Conservation (phyloP, 2,888 invertebrate species). For the Graphium colonna region DNA sequence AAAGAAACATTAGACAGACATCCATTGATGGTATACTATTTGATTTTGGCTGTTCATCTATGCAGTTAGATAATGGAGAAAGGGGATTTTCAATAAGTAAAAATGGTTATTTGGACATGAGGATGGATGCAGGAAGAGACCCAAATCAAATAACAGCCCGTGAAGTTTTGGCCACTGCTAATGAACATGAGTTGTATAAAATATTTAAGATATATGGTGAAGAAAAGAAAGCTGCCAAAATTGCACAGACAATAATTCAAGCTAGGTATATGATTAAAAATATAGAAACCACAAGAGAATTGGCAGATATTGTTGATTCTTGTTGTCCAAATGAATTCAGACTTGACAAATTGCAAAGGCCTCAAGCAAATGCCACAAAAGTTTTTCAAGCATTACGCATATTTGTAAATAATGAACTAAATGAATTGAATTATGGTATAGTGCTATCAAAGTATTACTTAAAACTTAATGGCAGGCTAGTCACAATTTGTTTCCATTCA, state of each 20-base stretch:
- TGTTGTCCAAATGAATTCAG: constrained; percentile 79
- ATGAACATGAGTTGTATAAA: constrained; percentile 87
- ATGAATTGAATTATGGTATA: constrained; percentile 95
- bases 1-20: constrained; percentile 78
- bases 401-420: constrained; percentile 97
- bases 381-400: constrained; percentile 96
- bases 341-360: constrained; percentile 86
- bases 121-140: constrained; percentile 91
- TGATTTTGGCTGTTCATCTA: constrained; percentile 97
- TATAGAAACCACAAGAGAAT: constrained; percentile 90
- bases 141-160: constrained; percentile 89
- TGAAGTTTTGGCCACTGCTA: constrained; percentile 89
- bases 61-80: constrained; percentile 91
- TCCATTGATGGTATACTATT: constrained; percentile 93
- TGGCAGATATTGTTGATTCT: constrained; percentile 86
- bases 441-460: constrained; percentile 87
- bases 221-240: constrained; percentile 91
- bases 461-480: constrained; percentile 87
- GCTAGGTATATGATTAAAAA: constrained; percentile 87
- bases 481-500: constrained; percentile 94
- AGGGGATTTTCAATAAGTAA: constrained; percentile 93
- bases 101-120: constrained; percentile 96
- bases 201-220: constrained; percentile 96
- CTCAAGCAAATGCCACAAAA: constrained; percentile 92
- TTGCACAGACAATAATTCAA: constrained; percentile 93